These are phyloP conservation scores for Gorsachius magnificus DNA, from an alignment of 2,797 vertebrate genomes.

Conservation along the genomic window DNA sequence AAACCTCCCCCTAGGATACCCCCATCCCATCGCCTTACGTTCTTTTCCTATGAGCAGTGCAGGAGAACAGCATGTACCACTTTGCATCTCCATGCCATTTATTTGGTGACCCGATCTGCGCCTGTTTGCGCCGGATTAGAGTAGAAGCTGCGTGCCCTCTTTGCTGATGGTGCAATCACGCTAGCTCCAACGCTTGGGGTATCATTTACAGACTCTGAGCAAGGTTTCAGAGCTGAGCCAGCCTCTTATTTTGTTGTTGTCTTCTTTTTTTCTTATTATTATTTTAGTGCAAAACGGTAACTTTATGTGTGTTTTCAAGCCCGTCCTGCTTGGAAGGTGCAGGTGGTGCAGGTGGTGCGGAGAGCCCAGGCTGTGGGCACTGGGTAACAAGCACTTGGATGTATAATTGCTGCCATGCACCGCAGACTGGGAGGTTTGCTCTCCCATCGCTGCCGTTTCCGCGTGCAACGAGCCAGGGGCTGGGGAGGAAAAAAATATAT, in stretches of 20 bases:
- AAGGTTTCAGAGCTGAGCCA: background rate
- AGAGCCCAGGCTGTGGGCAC: accelerated
- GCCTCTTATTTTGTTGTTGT: background rate
- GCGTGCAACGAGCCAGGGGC: background rate
- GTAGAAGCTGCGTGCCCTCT: background rate
- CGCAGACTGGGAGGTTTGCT: background rate
- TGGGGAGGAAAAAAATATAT: background rate
- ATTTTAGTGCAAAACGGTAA: background rate
- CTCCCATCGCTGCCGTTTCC: background rate
- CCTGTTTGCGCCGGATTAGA: background rate
- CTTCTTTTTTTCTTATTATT: accelerated
- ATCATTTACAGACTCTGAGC: background rate
- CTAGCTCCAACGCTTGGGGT: background rate
- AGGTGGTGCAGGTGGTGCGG: accelerated
- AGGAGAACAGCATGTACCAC: background rate
- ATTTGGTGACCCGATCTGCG: background rate
- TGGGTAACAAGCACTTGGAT: background rate
- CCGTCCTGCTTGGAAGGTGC: accelerated
- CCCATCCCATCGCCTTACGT: background rate
- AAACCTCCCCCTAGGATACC: background rate
- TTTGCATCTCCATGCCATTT: background rate
- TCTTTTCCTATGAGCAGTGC: background rate
- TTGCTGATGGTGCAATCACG: accelerated
- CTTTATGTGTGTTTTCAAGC: background rate
- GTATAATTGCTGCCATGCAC: background rate